Percentiles rank a stretch among this genome's conserved stretches.
These are phyloP conservation scores for Serranus cabrilla DNA, from an alignment of 2,797 vertebrate species.

Conservation along the genomic window DNA sequence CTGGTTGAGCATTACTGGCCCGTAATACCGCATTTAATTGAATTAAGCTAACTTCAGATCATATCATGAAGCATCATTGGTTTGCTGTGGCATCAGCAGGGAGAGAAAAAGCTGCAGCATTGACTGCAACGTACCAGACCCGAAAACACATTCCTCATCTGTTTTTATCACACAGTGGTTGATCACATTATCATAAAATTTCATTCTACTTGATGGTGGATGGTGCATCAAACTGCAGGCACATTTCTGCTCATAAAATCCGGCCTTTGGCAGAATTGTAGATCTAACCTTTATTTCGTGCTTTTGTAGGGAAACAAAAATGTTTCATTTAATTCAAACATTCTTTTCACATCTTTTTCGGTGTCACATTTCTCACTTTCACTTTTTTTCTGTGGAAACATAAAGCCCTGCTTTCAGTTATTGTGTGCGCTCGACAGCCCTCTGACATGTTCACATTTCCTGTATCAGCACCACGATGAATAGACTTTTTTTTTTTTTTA, in stretches of 20 bases:
- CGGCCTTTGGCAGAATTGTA: conserved; percentile 37
- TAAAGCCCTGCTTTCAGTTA: conserved; percentile 37
- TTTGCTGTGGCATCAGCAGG: conserved; percentile 18
- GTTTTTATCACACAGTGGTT: conserved; percentile 32
- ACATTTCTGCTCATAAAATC: conserved; percentile 41
- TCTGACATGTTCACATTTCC: conserved; percentile 26
- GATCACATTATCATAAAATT: conserved; percentile 53
- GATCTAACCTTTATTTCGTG: conserved; percentile 34
- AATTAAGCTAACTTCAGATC: conserved; percentile 58
- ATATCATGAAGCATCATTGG: conserved; percentile 30
- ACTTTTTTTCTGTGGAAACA: conserved; percentile 16
- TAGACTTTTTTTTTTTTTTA: conserved; percentile 30
- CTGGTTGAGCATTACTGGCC: conserved; percentile 49
- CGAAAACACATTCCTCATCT: conserved; percentile 19
- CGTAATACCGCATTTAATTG: conserved; percentile 59
- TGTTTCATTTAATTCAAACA: conserved; percentile 14
- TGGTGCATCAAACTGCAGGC: conserved; percentile 24
- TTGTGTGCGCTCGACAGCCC: neutral
- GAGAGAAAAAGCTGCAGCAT: conserved; percentile 3
- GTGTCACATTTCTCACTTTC: conserved; percentile 14
- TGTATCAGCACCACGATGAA: conserved; percentile 18
- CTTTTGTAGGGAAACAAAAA: conserved; percentile 27
- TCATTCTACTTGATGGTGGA: conserved; percentile 4
- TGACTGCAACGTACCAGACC: conserved; percentile 23
- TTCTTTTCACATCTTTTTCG: conserved; percentile 2